Conservation (phyloP, 2,113 vertebrate genomes). For the Mesoclemmys tuberculata region DNA sequence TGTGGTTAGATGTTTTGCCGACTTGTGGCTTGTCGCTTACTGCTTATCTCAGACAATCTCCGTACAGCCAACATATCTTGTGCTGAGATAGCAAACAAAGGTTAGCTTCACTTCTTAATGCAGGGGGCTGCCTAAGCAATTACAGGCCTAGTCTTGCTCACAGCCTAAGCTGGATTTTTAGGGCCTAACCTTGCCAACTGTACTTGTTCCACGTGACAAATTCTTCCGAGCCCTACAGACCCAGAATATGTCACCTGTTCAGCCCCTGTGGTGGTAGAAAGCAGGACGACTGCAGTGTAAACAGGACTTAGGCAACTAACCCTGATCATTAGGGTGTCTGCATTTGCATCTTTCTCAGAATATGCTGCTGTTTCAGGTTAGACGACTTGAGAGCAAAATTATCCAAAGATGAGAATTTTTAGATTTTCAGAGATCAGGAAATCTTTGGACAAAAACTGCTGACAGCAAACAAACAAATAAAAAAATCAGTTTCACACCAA, state of each 20-base stretch:
- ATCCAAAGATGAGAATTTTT: not conserved
- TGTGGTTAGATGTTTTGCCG: no score
- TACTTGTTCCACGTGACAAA: no score
- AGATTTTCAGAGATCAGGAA: not conserved
- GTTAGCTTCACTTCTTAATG: no score
- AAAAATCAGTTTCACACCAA: not conserved
- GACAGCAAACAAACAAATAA: not conserved
- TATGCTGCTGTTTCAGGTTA: rapidly evolving
- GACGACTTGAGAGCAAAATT: not conserved
- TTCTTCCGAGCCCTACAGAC: no score
- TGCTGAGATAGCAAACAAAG: no score
- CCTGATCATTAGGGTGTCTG: not conserved
- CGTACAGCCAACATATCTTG: no score
- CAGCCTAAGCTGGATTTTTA: no score
- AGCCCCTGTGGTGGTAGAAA: not conserved
- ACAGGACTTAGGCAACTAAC: rapidly evolving
- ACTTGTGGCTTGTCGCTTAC: no score
- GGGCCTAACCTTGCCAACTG: no score
- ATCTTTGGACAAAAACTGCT: not conserved
- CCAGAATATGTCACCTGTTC: not conserved
- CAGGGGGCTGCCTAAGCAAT: no score
- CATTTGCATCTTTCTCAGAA: not conserved
- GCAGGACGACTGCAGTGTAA: not conserved
- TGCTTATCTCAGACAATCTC: no score
- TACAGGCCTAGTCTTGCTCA: no score